Base-by-base conservation (phyloP, 2,797 vertebrate species). In the Numenius phaeopus region DNA sequence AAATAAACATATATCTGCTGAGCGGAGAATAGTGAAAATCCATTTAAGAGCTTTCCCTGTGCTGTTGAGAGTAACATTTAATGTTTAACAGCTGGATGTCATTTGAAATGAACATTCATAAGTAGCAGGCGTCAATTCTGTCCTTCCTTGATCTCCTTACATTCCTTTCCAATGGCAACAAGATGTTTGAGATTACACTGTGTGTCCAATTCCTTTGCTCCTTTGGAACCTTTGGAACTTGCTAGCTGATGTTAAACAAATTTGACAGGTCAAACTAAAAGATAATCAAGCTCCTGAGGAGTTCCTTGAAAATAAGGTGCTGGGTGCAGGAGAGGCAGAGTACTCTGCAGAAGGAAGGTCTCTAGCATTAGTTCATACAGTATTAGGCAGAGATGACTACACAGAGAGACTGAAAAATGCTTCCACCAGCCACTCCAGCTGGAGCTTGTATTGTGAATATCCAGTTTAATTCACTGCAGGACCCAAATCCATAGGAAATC, bases 391-490 rank as follows among this genome's bases (percentile, higher is more conserved):
- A 76, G 37, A 46, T 42, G 17, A 42, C 44, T 64, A 22, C 16
- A n/a, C 11, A 66, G 54, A 59, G 42, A 85, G 39, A 34, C 40
- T 80, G 47, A 77, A 89, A 93, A 91, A 34, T 66, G 40, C 46
- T 92, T 82, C 14, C 16, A 4, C 73, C 66, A 89, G 46, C 58
- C 61, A n/a, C 62, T 96, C 62, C 70, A 87, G 59, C 55, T 94
- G 62, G 50, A 93, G 26, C 14, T 85, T 94, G 87, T 50, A 89
- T 84, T 6, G 3, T 1, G 5, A 59, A 57, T 80, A 90, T 10
- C 78, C 84, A 73, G 55, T 93, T 80, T 89, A 87, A 83, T 92
- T 94, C 94, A 70, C 49, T 61, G 88, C 70, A 94, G 86, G 70
- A 62, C 77, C 21, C 34, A 92, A 72, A 92, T 93, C 69, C 62